Evolutionary conservation across 2,888 invertebrate genomes (phyloP), one percentile per base, ranked within the genome.

Genomic region (Hirtodrosophila trivittata): DNA sequence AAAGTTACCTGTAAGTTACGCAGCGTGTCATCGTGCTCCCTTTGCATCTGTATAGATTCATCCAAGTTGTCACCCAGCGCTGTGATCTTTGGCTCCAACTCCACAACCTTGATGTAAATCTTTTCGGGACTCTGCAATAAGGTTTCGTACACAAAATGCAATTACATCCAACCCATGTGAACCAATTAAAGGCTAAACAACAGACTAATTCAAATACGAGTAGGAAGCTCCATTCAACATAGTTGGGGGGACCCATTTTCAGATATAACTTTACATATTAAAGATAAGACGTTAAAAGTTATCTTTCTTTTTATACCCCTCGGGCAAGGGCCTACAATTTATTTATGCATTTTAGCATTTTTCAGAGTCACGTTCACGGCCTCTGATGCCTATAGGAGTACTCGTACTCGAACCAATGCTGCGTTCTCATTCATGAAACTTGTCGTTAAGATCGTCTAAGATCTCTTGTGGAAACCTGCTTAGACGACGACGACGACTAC

Each of bases 41-140:
- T 92, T 86, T 95, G 94, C 77, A 96, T 92, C 83, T 94, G 93
- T 66, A 93, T 91, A 16, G 97, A 96, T 91, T 96, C 96, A 75
- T 94, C 93, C 60, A 95, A 92, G 73, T 93, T 94, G 64, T 93
- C 92, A 74, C 97, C 97, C 65, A 97, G 93, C 76, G 94, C 93
- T 77, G 96, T 95, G 83, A 97, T 92, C 89, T 95, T 95, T 39
- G 97, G 97, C 72, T 94, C 94, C 88, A 97, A 93, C 91, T 97
- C 96, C 86, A 97, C 93, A 69, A 97, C 95, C 89, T 96, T 95
- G 78, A 97, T 92, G 87, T 95, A 94, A 74, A 97, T 92, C 93
- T 94, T 95, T 89, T 96, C 95, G 80, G 94, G 94, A 87, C 95
- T 95, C 97, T 97, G 92, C 12, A 93, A 21, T 3, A 21, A 92